Percentiles rank a stretch among this genome's conserved stretches.
Evolutionary conservation across 2,113 vertebrate species (phyloP).

Genomic region (Sapajus apella): DNA sequence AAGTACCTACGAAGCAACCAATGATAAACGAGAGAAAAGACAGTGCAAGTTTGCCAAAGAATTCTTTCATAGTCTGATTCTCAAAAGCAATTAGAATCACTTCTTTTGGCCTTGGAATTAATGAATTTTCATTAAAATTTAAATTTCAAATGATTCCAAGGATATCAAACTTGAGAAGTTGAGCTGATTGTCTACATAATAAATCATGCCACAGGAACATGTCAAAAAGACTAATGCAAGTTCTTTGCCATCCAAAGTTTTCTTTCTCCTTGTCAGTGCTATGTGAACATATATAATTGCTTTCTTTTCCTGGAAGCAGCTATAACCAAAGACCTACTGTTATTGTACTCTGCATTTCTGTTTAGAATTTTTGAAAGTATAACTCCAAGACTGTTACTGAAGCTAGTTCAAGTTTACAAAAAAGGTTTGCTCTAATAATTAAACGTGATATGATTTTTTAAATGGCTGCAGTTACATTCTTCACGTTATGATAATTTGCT

Average conservation of each 20-base stretch:
- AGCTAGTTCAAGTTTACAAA: not conserved
- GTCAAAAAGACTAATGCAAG: slow-evolving; percentile 66
- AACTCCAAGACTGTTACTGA: not conserved
- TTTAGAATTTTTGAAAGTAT: slow-evolving; percentile 42
- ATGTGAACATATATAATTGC: slow-evolving; percentile 54
- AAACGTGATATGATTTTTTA: slow-evolving; percentile 14
- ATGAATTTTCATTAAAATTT: slow-evolving; percentile 82
- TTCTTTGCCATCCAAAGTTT: slow-evolving; percentile 45
- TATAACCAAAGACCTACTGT: slow-evolving; percentile 45
- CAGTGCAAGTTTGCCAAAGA: slow-evolving; percentile 48
- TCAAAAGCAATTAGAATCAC: slow-evolving; percentile 76
- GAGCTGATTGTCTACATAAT: slow-evolving; percentile 69
- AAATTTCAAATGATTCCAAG: slow-evolving; percentile 73
- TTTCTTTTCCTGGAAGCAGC: slow-evolving; percentile 51
- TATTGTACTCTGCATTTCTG: slow-evolving; percentile 20
- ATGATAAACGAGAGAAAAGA: slow-evolving; percentile 73
- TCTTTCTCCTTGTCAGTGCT: slow-evolving; percentile 37
- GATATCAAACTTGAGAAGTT: slow-evolving; percentile 71
- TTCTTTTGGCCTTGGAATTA: slow-evolving; percentile 76
- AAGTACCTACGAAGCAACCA: slow-evolving; percentile 74
- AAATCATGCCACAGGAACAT: slow-evolving; percentile 69
- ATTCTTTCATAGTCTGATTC: slow-evolving; percentile 70
- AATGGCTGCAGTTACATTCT: slow-evolving; percentile 18
- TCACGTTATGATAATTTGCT: slow-evolving; percentile 14
- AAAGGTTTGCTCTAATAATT: not conserved